phyloP scores from a whole-genome alignment of 1,140 invertebrate species.

The Gyrodactylus bullatarudis region DNA sequence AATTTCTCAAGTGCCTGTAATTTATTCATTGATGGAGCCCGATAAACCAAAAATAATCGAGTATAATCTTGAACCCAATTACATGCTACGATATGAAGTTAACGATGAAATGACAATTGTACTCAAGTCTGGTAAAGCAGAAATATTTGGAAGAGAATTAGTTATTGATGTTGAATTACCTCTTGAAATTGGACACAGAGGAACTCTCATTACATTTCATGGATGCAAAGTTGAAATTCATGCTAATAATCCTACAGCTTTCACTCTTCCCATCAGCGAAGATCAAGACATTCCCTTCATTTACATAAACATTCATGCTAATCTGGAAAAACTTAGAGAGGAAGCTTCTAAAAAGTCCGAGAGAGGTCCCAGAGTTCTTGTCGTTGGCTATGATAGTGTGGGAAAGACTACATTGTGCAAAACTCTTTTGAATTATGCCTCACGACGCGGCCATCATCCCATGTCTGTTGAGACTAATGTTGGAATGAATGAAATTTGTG shows the following conservation, averaged over 20 bases:
- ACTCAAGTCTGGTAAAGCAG: not conserved
- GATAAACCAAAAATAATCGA: not conserved
- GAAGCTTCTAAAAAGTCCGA: conserved; percentile 33
- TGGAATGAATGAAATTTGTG: conserved; percentile 48
- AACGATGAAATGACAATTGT: not conserved
- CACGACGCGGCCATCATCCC: conserved; percentile 16
- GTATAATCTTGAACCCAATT: not conserved
- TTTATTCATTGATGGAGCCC: not conserved
- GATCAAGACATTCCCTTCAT: conserved; percentile 16
- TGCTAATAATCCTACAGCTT: not conserved
- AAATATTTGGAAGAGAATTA: conserved; percentile 5
- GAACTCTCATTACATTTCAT: conserved; percentile 1
- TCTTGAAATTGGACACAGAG: not conserved
- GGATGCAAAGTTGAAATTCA: not conserved
- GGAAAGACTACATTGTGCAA: conserved; percentile 56
- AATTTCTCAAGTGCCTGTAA: too few relatives aligned
- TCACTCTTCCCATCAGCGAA: not conserved
- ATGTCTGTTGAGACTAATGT: conserved; percentile 77
- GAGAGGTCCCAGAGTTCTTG: conserved; percentile 28
- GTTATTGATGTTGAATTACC: not conserved
- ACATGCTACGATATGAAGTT: not conserved
- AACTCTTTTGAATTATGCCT: conserved; percentile 41
- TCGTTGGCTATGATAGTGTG: conserved; percentile 71
- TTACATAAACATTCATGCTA: conserved; percentile 71
- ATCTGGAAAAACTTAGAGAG: conserved; percentile 49